Conservation (phyloP, 2,888 invertebrate genomes). For the Calameuta idolon region DNA sequence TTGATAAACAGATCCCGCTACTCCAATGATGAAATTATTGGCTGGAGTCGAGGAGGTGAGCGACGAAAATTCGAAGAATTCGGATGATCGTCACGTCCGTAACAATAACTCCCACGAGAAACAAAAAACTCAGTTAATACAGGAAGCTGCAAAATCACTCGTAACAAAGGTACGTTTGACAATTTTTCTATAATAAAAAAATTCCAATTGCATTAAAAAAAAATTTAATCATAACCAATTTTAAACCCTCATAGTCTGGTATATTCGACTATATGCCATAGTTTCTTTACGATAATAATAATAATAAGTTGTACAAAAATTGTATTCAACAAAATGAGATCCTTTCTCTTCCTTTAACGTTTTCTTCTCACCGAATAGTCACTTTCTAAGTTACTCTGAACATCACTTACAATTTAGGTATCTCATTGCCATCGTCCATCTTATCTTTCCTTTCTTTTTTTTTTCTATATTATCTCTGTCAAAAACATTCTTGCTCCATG, state of each 20-base stretch:
- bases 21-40: conserved; percentile 64
- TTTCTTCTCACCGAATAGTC: neutral
- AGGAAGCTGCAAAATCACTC: conserved; percentile 40
- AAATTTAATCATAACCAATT: neutral
- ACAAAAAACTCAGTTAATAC: conserved; percentile 31
- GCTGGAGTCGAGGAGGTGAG: conserved; percentile 58
- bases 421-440: neutral
- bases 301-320: neutral
- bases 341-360: neutral
- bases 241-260: neutral
- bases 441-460: neutral
- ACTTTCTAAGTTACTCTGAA: neutral
- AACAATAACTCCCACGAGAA: conserved; percentile 48
- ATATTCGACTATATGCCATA: neutral
- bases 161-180: conserved; percentile 46
- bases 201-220: neutral
- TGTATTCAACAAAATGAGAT: neutral
- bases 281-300: neutral
- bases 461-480: neutral
- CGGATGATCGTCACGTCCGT: conserved; percentile 39
- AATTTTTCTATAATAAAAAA: neutral
- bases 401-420: neutral
- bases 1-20: conserved; percentile 14
- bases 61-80: conserved; percentile 33
- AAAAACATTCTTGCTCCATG: neutral